Evolutionary conservation across 2,888 invertebrate genomes (phyloP).

Genomic region (Antheraea yamamai): DNA sequence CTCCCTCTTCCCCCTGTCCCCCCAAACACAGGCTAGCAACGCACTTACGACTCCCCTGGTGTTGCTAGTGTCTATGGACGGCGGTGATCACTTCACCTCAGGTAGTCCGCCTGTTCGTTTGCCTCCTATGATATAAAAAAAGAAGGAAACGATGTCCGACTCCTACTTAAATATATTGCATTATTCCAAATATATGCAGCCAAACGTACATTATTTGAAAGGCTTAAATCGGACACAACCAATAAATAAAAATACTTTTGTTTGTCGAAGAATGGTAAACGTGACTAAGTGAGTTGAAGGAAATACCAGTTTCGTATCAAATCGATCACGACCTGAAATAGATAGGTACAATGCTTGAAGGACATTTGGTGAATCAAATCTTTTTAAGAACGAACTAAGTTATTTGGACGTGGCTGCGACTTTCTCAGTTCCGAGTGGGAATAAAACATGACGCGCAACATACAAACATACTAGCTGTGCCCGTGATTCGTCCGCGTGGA

Average conservation of each 20-base stretch:
- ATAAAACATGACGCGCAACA: not conserved
- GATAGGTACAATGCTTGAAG: constrained; percentile 7
- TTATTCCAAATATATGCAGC: not conserved
- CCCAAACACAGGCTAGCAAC: too few species aligned
- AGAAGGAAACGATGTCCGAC: too few species aligned
- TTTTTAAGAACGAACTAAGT: not conserved
- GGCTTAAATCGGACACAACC: not conserved
- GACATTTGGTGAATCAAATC: constrained; percentile 4
- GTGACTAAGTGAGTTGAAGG: constrained; percentile 11
- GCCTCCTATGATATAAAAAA: too few species aligned
- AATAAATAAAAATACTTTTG: constrained; percentile 4
- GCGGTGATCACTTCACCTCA: too few species aligned
- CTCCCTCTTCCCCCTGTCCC: too few species aligned
- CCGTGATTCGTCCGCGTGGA: too few species aligned
- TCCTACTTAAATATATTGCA: not conserved
- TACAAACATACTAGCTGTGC: too few species aligned
- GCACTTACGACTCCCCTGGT: too few species aligned
- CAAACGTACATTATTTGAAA: not conserved
- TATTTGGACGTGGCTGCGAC: not conserved
- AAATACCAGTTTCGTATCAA: constrained; percentile 1
- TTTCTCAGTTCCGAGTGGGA: not conserved
- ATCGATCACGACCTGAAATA: constrained; percentile 9
- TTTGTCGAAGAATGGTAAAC: not conserved
- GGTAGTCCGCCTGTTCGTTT: too few species aligned
- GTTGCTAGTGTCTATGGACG: too few species aligned